Conservation (phyloP, 2,113 vertebrate species). For the Odocoileus virginianus region DNA sequence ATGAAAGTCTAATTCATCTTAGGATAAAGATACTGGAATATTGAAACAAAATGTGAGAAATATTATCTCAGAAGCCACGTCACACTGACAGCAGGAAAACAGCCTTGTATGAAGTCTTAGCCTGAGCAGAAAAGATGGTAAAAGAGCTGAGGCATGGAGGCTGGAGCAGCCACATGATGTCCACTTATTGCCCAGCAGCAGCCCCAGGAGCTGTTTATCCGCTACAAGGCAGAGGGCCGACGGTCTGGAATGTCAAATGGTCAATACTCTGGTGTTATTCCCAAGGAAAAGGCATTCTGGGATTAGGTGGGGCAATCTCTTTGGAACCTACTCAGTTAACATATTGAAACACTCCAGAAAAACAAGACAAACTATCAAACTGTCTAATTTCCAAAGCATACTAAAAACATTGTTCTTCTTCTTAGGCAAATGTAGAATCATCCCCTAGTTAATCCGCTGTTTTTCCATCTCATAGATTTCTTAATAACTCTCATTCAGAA, state of each 20-base stretch:
- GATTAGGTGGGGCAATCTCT: background rate
- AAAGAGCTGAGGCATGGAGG: background rate
- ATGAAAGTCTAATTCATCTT: background rate
- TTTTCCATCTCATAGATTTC: background rate
- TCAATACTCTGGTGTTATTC: background rate
- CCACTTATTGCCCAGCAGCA: background rate
- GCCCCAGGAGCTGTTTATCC: background rate
- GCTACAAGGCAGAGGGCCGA: background rate
- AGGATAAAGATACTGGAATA: background rate
- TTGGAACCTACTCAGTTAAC: background rate
- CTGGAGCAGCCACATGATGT: fast-evolving
- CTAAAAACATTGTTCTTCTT: background rate
- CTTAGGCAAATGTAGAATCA: background rate
- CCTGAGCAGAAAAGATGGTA: background rate
- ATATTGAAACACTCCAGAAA: background rate
- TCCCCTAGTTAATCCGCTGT: background rate
- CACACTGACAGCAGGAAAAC: background rate
- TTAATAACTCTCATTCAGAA: background rate
- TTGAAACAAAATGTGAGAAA: background rate
- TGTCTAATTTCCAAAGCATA: background rate
- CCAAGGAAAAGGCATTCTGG: background rate
- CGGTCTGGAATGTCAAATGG: background rate
- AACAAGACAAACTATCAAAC: background rate
- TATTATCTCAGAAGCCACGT: background rate
- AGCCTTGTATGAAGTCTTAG: background rate